Conservation (phyloP, 2,113 vertebrate species). For the Verasper variegatus region DNA sequence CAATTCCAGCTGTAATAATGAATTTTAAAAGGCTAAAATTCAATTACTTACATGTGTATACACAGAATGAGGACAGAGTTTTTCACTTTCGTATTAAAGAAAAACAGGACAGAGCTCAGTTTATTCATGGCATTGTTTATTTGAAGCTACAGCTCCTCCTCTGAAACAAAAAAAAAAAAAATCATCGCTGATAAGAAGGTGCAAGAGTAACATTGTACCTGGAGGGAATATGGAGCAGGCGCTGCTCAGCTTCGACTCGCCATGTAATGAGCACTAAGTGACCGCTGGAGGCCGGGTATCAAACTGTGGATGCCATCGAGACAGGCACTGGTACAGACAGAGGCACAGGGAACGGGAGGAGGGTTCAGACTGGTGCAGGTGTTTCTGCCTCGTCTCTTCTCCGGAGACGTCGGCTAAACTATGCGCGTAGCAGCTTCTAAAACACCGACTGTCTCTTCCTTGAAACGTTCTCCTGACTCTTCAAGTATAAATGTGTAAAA, state of each 20-base stretch:
- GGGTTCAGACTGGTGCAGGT: slow-evolving; percentile 4
- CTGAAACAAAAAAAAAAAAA: slow-evolving; percentile 5
- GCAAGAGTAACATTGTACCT: slow-evolving; percentile 40
- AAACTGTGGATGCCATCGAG: slow-evolving; percentile 46
- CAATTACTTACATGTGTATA: no score
- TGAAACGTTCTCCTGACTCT: slow-evolving; percentile 26
- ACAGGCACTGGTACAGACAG: slow-evolving; percentile 56
- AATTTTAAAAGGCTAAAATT: no score
- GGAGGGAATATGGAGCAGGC: slow-evolving; percentile 36
- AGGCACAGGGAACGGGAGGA: slow-evolving; percentile 31
- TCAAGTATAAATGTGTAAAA: slow-evolving; percentile 46
- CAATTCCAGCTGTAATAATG: no score
- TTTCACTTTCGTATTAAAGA: not conserved
- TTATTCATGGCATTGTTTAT: slow-evolving; percentile 54
- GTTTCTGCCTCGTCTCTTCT: not conserved
- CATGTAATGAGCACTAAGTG: slow-evolving; percentile 10
- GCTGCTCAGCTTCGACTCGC: slow-evolving; percentile 34
- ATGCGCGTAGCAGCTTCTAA: slow-evolving; percentile 1
- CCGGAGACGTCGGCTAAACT: not conserved
- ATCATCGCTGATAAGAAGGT: slow-evolving; percentile 44
- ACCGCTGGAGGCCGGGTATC: slow-evolving; percentile 31
- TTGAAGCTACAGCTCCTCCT: slow-evolving; percentile 55
- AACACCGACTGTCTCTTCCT: slow-evolving; percentile 18
- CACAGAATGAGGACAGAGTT: no score
- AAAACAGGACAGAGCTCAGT: not conserved